Evolutionary conservation across 2,113 vertebrate species (phyloP).

Genomic region (Tetrax tetrax): DNA sequence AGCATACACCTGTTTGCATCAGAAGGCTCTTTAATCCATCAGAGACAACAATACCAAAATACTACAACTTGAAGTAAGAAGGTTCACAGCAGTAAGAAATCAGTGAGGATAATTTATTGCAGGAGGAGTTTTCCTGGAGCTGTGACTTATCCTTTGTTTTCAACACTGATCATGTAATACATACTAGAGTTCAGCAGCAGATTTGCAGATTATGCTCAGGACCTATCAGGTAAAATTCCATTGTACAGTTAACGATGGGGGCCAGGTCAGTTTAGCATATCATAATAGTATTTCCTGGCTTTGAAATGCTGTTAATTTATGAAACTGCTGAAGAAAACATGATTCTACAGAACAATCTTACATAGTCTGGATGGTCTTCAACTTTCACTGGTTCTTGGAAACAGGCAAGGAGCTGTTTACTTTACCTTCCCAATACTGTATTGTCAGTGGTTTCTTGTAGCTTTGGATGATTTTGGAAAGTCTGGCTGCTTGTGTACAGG

Average conservation of each 20-base stretch:
- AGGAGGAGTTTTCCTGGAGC: not conserved
- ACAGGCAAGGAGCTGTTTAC: not conserved
- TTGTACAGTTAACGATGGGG: not conserved
- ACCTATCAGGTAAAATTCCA: not conserved
- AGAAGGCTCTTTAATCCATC: not conserved
- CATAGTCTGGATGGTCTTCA: not conserved
- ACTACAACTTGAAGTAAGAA: not conserved
- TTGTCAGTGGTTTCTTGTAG: not conserved
- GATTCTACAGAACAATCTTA: not conserved
- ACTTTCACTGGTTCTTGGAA: not conserved
- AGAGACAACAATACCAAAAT: not conserved
- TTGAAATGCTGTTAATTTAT: not conserved
- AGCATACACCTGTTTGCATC: not conserved
- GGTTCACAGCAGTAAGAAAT: not conserved
- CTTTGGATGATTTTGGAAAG: not conserved
- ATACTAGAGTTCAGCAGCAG: not conserved
- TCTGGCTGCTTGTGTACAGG: not conserved
- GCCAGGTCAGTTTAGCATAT: not conserved
- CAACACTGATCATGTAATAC: not conserved
- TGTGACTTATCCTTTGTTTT: not conserved
- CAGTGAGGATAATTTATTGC: not conserved
- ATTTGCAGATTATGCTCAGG: not conserved
- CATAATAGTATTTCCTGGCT: not conserved
- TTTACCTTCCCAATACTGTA: not conserved
- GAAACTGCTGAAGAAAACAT: not conserved